phyloP scores from a whole-genome alignment of 2,113 vertebrate genomes.

The Podarcis cretensis region DNA sequence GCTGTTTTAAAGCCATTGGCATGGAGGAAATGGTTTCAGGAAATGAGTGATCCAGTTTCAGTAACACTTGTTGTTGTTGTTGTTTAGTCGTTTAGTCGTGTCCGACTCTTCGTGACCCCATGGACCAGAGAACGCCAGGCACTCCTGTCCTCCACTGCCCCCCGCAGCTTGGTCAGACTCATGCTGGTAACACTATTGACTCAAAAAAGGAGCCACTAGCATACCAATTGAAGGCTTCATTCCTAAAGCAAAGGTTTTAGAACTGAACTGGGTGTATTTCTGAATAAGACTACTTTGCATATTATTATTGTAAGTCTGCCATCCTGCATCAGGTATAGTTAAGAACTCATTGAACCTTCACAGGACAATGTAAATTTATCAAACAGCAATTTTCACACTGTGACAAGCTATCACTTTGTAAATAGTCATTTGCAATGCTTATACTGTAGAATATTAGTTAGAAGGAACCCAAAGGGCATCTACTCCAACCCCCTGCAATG shows the following conservation, averaged over 20 bases:
- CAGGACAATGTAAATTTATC: not conserved
- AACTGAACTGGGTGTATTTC: not conserved
- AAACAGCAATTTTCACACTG: not conserved
- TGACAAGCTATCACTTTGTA: not conserved
- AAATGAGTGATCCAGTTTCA: not conserved
- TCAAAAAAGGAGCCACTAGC: not conserved
- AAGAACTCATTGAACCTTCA: not conserved
- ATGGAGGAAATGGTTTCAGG: not conserved
- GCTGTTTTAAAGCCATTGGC: not conserved
- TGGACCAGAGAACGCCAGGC: too few species aligned
- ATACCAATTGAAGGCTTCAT: not conserved
- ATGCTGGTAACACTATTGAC: not conserved
- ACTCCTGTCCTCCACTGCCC: too few species aligned
- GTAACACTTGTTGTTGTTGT: too few species aligned
- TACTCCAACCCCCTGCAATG: too few species aligned
- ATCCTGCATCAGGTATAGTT: too few species aligned
- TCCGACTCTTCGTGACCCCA: too few species aligned
- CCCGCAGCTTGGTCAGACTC: too few species aligned
- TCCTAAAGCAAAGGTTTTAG: not conserved
- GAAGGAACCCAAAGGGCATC: too few species aligned
- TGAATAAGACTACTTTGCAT: not conserved
- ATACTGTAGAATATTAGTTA: too few species aligned
- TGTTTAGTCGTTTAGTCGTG: too few species aligned
- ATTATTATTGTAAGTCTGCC: not conserved
- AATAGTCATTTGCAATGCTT: not conserved